Percentiles rank a stretch among this genome's conserved stretches.
These are phyloP conservation scores for Amazona vittata DNA, from an alignment of 2,113 vertebrate species.

Conservation along the genomic window DNA sequence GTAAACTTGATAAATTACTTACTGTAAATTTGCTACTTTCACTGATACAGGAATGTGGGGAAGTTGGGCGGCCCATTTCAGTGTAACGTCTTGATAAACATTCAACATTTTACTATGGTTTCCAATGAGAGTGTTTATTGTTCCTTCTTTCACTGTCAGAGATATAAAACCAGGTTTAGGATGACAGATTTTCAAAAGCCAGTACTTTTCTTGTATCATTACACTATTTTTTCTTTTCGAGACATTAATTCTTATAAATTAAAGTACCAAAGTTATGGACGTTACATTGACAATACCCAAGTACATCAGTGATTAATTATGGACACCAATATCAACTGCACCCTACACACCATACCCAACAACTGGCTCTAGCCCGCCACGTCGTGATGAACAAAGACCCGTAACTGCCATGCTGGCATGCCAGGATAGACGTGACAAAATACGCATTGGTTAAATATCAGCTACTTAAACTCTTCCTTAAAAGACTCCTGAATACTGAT, in stretches of 20 bases:
- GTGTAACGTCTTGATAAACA: conserved; percentile 90
- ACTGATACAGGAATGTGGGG: conserved; percentile 85
- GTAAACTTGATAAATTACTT: conserved; percentile 69
- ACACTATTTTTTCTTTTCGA: background rate
- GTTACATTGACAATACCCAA: background rate
- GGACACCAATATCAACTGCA: background rate
- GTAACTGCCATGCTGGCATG: background rate
- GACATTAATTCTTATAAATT: background rate
- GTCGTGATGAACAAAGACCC: background rate
- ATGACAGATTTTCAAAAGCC: background rate
- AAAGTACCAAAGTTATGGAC: background rate
- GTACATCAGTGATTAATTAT: background rate
- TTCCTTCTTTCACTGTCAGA: conserved; percentile 87
- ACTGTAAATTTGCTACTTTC: conserved; percentile 88
- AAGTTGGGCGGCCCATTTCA: conserved; percentile 95
- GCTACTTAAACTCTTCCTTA: background rate
- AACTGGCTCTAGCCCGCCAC: background rate
- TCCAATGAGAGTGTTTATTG: conserved; percentile 86
- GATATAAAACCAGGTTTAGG: background rate
- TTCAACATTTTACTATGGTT: conserved; percentile 91
- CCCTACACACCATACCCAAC: background rate
- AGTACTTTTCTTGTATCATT: background rate
- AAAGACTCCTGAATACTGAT: background rate
- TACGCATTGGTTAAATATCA: background rate
- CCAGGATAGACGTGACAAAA: background rate